These are phyloP conservation scores for Zaprionus davidi DNA, from an alignment of 1,140 invertebrate species.

Conservation along the genomic window DNA sequence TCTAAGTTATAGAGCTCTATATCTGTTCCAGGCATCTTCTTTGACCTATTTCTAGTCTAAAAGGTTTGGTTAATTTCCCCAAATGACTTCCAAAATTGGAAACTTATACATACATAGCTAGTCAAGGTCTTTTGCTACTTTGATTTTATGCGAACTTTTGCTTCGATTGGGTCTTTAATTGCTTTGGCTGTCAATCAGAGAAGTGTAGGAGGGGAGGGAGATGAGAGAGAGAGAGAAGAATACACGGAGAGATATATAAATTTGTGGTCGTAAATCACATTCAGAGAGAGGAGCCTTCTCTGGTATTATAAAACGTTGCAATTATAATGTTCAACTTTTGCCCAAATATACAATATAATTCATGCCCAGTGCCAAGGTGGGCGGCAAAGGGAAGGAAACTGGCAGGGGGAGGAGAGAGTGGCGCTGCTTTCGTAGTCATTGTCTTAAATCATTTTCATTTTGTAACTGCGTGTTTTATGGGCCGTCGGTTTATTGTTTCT, in stretches of 20 bases:
- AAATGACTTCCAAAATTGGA: not conserved
- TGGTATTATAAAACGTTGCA: conserved; percentile 57
- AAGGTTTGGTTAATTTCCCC: not conserved
- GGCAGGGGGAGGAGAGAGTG: not conserved
- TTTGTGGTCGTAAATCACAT: conserved; percentile 33
- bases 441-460: conserved; percentile 81
- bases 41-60: not conserved
- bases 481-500: conserved; percentile 81
- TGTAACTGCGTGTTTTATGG: conserved; percentile 80
- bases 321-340: conserved; percentile 58
- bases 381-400: too few species aligned
- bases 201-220: not conserved
- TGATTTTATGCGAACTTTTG: not conserved
- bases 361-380: conserved; percentile 10
- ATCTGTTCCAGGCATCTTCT: not conserved
- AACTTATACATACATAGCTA: not conserved
- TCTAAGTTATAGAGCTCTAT: too few species aligned
- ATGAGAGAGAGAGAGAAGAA: not conserved
- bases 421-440: conserved; percentile 28
- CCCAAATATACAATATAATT: conserved; percentile 43
- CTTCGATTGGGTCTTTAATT: conserved; percentile 10
- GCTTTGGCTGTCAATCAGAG: not conserved
- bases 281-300: conserved; percentile 8
- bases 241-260: not conserved
- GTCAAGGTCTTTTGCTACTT: not conserved